Conservation (phyloP, 92 coral and sea anemone genomes). For the Palythoa grandis region DNA sequence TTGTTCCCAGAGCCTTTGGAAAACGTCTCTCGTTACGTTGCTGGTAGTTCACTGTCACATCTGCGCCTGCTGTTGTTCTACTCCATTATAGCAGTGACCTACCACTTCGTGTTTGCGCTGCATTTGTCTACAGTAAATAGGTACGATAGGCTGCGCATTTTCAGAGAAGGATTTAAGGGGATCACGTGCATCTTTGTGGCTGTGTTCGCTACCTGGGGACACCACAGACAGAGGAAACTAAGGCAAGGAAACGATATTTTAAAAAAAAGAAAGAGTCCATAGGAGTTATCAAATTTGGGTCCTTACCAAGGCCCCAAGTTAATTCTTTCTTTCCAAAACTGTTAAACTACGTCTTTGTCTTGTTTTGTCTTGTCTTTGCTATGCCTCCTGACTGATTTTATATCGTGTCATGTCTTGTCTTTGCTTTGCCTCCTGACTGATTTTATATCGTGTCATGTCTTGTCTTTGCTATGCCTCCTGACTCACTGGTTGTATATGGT, state of each 20-base stretch:
- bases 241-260: constrained; percentile 34
- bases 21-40: constrained; percentile 55
- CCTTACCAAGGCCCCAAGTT: no score
- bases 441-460: no score
- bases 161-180: constrained; percentile 62
- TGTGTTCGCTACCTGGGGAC: constrained; percentile 66
- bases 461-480: no score
- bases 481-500: no score
- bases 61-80: constrained; percentile 61
- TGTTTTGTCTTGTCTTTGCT: no score
- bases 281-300: no score
- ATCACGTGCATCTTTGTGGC: constrained; percentile 60
- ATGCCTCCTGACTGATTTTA: no score
- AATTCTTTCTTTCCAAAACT: no score
- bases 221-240: constrained; percentile 56
- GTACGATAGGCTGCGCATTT: constrained; percentile 28
- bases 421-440: no score
- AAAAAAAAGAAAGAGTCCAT: neutral
- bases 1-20: constrained; percentile 36
- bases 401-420: no score
- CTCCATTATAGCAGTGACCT: constrained; percentile 61
- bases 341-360: no score
- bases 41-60: constrained; percentile 57
- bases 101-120: constrained; percentile 60
- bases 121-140: constrained; percentile 34